Evolutionary conservation across 2,888 invertebrate species (phyloP).

Genomic region (Latrodectus hesperus): DNA sequence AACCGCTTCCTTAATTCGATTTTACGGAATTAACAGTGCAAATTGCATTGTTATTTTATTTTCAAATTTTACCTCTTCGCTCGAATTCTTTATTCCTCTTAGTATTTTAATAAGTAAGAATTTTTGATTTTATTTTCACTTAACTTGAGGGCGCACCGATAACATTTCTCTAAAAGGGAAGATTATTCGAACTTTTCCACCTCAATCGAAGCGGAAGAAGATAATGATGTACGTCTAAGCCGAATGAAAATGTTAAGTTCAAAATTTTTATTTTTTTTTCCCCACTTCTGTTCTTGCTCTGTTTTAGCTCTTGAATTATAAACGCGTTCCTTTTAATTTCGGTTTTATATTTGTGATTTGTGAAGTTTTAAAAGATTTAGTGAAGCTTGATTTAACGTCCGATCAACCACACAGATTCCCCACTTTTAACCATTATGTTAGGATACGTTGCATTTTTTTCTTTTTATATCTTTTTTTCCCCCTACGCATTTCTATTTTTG

Average conservation of each 20-base stretch:
- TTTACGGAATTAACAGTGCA: constrained; percentile 58
- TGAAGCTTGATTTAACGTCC: constrained; percentile 33
- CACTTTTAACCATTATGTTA: constrained; percentile 4
- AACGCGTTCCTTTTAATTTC: constrained; percentile 16
- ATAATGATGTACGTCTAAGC: constrained; percentile 51
- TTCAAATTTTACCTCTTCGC: constrained; percentile 1
- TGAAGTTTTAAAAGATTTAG: constrained; percentile 19
- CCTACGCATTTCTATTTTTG: too few relatives aligned
- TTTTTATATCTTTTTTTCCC: too few relatives aligned
- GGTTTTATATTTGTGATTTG: constrained; percentile 24
- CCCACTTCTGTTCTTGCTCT: constrained; percentile 7
- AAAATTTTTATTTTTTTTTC: constrained; percentile 21
- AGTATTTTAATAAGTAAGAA: constrained; percentile 49
- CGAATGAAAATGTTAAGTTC: neutral
- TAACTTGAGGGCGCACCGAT: constrained; percentile 9
- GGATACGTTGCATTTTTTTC: neutral
- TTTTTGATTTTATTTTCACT: constrained; percentile 60
- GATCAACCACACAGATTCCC: constrained; percentile 31
- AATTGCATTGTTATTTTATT: constrained; percentile 67
- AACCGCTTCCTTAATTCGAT: constrained; percentile 62
- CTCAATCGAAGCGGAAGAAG: constrained; percentile 63
- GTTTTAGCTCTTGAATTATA: constrained; percentile 45
- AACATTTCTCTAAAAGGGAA: constrained; percentile 34
- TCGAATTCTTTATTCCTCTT: neutral
- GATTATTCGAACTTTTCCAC: constrained; percentile 51